Percentiles rank a stretch among this genome's conserved stretches.
phyloP scores from a whole-genome alignment of 2,113 vertebrate species.

The Clarias macrocephalus region DNA sequence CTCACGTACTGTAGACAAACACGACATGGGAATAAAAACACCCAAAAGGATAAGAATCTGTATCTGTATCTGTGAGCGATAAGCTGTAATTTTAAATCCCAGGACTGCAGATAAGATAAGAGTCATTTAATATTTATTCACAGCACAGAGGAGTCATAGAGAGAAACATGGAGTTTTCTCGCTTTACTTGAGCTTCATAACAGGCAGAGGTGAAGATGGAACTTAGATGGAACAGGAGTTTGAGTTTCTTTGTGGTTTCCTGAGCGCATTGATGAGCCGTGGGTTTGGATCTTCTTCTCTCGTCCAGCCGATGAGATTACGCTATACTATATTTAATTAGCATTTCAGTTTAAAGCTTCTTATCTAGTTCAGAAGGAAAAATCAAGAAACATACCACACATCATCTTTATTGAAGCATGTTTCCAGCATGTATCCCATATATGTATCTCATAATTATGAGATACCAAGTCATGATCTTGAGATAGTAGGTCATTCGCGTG shows the following conservation, averaged over 20 bases:
- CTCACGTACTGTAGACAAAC: slow-evolving; percentile 57
- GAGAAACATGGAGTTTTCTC: too few relatives aligned
- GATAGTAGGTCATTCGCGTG: neutral
- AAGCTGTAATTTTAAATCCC: neutral
- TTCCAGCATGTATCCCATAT: too few relatives aligned
- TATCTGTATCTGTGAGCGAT: neutral
- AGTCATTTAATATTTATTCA: neutral
- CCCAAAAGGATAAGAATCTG: neutral
- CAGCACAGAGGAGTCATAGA: neutral
- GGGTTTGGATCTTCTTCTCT: neutral
- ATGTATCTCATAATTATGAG: neutral
- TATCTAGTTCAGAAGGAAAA: neutral
- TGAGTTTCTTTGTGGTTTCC: too few relatives aligned
- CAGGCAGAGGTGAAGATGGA: too few relatives aligned
- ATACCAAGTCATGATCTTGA: neutral
- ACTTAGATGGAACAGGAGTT: too few relatives aligned
- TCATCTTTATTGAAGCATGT: neutral
- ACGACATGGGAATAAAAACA: neutral
- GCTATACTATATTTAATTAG: neutral
- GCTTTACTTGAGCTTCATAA: neutral
- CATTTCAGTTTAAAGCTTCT: neutral
- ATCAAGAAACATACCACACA: neutral
- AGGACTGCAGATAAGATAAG: neutral
- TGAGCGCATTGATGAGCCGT: too few relatives aligned
- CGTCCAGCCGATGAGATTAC: too few relatives aligned